phyloP scores from a whole-genome alignment of 2,113 vertebrate genomes.

The Lipotes vexillifer region DNA sequence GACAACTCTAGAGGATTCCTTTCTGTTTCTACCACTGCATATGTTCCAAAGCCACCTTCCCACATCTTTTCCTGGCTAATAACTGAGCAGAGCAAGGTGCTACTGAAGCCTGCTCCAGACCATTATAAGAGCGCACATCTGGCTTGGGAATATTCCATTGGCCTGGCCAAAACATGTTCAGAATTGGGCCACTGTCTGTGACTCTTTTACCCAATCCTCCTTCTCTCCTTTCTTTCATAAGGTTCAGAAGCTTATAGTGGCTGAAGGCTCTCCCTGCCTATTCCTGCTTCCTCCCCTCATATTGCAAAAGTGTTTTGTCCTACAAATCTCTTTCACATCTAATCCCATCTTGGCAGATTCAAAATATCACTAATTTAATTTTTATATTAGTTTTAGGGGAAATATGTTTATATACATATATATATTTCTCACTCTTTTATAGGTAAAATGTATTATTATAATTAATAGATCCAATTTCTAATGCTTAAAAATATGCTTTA shows the following conservation, averaged over 20 bases:
- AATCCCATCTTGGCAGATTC: neutral
- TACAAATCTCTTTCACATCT: neutral
- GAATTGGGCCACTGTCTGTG: neutral
- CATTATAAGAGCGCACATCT: fast-evolving
- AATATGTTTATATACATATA: neutral
- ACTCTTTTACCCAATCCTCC: neutral
- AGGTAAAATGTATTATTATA: neutral
- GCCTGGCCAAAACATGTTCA: neutral
- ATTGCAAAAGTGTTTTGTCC: neutral
- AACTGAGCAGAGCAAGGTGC: fast-evolving
- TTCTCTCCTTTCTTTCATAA: neutral
- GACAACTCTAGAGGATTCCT: neutral
- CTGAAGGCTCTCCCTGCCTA: neutral
- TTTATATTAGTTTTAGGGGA: neutral
- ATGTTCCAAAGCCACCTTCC: neutral
- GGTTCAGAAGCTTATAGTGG: neutral
- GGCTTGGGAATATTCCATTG: too few relatives aligned
- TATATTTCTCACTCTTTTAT: neutral
- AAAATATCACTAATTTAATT: neutral
- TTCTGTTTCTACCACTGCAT: too few relatives aligned
- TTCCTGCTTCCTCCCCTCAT: neutral
- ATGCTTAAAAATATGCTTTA: neutral
- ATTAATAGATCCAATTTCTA: neutral
- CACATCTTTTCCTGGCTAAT: neutral
- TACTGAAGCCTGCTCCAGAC: too few relatives aligned